Evolutionary conservation across 2,797 vertebrate species (phyloP), one percentile per base, ranked within the genome.

Genomic region (Semaprochilodus insignis): DNA sequence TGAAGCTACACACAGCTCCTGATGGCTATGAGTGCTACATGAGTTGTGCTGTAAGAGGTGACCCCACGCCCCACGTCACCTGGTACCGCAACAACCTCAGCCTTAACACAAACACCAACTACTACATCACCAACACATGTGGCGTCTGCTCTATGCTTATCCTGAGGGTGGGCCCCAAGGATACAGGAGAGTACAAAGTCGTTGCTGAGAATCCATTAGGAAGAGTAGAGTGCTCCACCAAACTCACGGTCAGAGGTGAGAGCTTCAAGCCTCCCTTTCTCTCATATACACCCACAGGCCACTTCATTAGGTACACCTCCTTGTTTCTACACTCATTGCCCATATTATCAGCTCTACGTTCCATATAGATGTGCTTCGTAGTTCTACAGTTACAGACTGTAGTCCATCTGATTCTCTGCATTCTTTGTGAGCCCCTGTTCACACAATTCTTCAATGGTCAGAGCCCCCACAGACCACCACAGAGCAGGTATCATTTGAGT

Each of bases 101-200:
- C 85, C 90, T 99, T 85, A 96, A 95, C 83, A 93, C 91, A 48
- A 94, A 96, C 88, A 94, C 94, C 0, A 89, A 93, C 59, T 96
- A 96, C 83, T 93, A 91, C 81, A 96, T 96, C 90, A 96, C 94
- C 0, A 96, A 99, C 60, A 93, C 96, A 83, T 96, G 96, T 40
- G 97, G 98, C 0, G 96, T 99, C 63, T 99, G 97, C 88, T 99
- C 96, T 55, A 88, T 99, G 87, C 87, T 97, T 74, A 93, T 99
- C 89, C 84, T 95, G 65, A 93, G 89, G 6, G 97, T 97, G 67
- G 92, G 93, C 15, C 19, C 92, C 1, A 91, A 93, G 15, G 97
- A 99, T 80, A 93, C 83, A 0, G 97, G 98, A 0, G 93, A 96
- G 81, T 99, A 98, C 87, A 95, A 91, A 87, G 87, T 95, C 3